Evolutionary conservation across 2,888 invertebrate genomes (phyloP), one percentile per base, ranked within the genome.

Genomic region (Boloria euphrosyne): DNA sequence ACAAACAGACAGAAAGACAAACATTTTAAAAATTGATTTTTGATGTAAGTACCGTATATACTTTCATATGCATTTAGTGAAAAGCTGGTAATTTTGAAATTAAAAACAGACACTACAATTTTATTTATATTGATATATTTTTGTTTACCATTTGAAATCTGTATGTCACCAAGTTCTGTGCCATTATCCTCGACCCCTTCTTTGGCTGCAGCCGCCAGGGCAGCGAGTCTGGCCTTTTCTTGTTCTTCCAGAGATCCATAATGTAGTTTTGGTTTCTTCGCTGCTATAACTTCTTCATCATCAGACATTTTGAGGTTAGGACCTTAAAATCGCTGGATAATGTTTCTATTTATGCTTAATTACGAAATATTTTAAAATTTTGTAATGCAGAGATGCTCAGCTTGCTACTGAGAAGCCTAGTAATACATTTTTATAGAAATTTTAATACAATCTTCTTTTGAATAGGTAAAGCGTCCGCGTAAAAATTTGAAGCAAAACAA

Each of bases 241-340:
- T 94, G 93, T 78, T 97, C 97, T 83, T 98, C 98, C 80, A 98
- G 84, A 0, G 98, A 97, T 14, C 98, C 98, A 94, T 98, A 98
- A 80, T 98, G 97, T 59, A 98, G 93, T 83, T 96, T 96, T 66
- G 93, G 93, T 72, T 95, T 95, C 83, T 97, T 97, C 0, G 95
- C 93, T 69, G 95, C 94, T 55, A 94, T 88, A 55, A 96, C 85
- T 79, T 96, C 97, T 66, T 97, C 96, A 66, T 97, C 98, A 85
- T 98, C 97, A 1, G 97, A 97, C 97, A 97, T 90, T 83, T 84
- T 85, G 72, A 86, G 89, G 89, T 91, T 90, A 89, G 69, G 43
- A 61, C 50, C 67, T 64, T 4, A 18, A 13, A 49, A 22, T 0
- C n/a, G 14, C 49, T 61, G 4, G 13, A 22, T 55, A 50, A 49